These are phyloP conservation scores for Varroa destructor DNA, from an alignment of 1,140 invertebrate genomes.

Conservation along the genomic window DNA sequence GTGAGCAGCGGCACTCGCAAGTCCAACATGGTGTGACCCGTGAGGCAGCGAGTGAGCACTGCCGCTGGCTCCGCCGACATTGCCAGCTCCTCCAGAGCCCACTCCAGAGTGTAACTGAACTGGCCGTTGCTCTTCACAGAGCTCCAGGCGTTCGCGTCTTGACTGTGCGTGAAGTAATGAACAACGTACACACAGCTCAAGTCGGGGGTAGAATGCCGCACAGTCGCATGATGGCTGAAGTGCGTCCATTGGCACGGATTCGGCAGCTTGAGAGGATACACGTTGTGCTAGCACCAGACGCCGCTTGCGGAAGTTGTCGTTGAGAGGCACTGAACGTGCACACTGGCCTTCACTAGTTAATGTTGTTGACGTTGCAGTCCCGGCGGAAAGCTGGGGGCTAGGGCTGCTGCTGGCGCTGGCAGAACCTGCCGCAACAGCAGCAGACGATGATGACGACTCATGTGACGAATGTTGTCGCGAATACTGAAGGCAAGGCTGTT, in stretches of 20 bases:
- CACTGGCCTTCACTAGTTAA: slow-evolving; percentile 28
- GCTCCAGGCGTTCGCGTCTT: slow-evolving; percentile 8
- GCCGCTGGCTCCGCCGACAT: no score
- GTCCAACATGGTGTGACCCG: no score
- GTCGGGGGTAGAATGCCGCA: background rate
- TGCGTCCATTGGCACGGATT: slow-evolving; percentile 19
- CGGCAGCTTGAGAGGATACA: background rate
- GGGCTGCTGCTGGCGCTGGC: no score
- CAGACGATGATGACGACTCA: slow-evolving; percentile 13
- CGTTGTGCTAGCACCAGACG: slow-evolving; percentile 11
- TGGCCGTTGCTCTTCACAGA: slow-evolving; percentile 7
- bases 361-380: slow-evolving; percentile 7
- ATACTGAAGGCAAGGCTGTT: slow-evolving; percentile 39
- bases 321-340: slow-evolving; percentile 19
- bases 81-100: no score
- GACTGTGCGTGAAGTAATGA: slow-evolving; percentile 21
- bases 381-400: no score
- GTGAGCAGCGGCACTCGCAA: no score
- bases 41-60: no score
- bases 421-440: background rate
- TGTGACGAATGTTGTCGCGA: slow-evolving; percentile 37
- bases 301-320: slow-evolving; percentile 12
- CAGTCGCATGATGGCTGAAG: slow-evolving; percentile 9
- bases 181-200: slow-evolving; percentile 11
- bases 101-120: background rate